phyloP scores from a whole-genome alignment of 2,888 invertebrate species.

The Andrena flavipes region DNA sequence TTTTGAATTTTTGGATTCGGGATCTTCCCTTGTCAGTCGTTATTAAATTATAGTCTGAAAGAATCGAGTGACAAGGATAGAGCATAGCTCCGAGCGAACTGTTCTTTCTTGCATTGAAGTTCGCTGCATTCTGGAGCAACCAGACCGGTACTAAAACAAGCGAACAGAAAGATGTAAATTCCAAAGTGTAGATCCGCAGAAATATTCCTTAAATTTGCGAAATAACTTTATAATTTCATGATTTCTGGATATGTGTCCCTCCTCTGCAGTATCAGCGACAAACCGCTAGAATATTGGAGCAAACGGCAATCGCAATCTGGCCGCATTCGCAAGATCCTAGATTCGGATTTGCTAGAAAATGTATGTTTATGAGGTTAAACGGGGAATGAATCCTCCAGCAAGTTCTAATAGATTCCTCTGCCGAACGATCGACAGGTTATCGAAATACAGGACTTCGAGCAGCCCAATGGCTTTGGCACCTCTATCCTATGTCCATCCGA shows the following conservation, averaged over 20 bases:
- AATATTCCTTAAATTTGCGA: not conserved
- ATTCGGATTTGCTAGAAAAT: conserved; percentile 75
- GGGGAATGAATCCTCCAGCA: not conserved
- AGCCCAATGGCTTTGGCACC: conserved; percentile 96
- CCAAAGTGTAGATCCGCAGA: conserved; percentile 25
- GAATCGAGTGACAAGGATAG: not conserved
- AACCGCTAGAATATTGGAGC: conserved; percentile 94
- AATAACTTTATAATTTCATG: conserved; percentile 63
- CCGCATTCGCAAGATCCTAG: conserved; percentile 67
- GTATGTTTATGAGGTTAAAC: conserved; percentile 48
- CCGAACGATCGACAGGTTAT: conserved; percentile 89
- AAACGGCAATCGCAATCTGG: conserved; percentile 86
- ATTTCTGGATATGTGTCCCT: conserved; percentile 92
- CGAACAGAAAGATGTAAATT: conserved; percentile 53
- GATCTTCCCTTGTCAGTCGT: too few relatives aligned
- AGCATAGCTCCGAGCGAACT: not conserved
- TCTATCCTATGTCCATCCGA: conserved; percentile 97
- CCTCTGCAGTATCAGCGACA: conserved; percentile 93
- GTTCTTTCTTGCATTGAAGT: conserved; percentile 16
- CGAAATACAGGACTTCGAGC: conserved; percentile 94
- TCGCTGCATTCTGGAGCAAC: not conserved
- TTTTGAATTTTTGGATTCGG: too few relatives aligned
- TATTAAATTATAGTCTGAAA: too few relatives aligned
- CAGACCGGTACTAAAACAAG: conserved; percentile 34
- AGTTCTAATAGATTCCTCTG: not conserved